A percentile compares a stretch with the other conserved stretches of the same genome.
phyloP scores from a whole-genome alignment of 2,888 invertebrate genomes.

The Ectropis crepuscularia region DNA sequence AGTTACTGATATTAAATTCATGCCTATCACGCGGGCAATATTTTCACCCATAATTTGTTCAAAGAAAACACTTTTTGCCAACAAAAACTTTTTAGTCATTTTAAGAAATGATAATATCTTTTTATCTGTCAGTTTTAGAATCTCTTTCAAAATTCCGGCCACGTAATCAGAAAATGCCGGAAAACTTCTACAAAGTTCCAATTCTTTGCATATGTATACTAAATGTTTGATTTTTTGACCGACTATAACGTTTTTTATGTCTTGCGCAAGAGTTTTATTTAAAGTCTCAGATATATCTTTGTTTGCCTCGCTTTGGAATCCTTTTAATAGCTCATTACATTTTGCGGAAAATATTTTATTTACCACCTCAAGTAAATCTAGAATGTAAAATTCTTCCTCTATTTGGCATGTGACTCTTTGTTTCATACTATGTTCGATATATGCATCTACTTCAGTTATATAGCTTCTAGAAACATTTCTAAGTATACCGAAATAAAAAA shows the following conservation, averaged over 20 bases:
- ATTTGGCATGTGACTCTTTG: conserved; percentile 1
- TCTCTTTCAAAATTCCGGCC: conserved; percentile 45
- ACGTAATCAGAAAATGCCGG: conserved; percentile 53
- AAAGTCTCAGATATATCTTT: not conserved
- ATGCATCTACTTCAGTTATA: not conserved
- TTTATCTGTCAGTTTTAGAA: conserved; percentile 45
- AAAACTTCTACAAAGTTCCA: conserved; percentile 49
- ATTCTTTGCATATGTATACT: conserved; percentile 11
- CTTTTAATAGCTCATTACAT: not conserved
- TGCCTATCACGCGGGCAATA: conserved; percentile 33
- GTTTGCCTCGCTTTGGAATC: not conserved
- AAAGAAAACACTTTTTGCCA: conserved; percentile 36
- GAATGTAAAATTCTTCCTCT: conserved; percentile 12
- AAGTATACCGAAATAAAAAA: not conserved
- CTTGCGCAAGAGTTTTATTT: not conserved
- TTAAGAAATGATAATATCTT: conserved; percentile 42
- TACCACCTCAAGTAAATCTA: conserved; percentile 10
- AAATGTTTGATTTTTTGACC: conserved; percentile 12
- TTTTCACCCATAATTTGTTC: conserved; percentile 40
- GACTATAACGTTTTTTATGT: not conserved
- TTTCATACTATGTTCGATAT: conserved; percentile 3
- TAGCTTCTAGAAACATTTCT: not conserved
- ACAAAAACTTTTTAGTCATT: conserved; percentile 27
- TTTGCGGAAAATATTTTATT: conserved; percentile 9
- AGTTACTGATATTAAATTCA: conserved; percentile 28